These are phyloP conservation scores for Turnix velox DNA, from an alignment of 2,113 vertebrate genomes.

Conservation along the genomic window DNA sequence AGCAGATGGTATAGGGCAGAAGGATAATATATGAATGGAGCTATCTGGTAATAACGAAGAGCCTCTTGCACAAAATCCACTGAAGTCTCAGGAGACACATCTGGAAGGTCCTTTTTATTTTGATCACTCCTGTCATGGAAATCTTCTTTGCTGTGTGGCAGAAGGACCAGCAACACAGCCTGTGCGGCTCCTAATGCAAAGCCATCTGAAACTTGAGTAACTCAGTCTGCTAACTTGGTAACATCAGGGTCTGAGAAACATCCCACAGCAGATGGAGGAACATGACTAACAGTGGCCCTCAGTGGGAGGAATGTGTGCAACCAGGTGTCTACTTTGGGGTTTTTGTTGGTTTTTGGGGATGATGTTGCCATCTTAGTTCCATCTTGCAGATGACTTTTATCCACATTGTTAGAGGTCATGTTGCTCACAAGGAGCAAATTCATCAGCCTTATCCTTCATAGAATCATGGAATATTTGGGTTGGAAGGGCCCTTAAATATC, in stretches of 20 bases:
- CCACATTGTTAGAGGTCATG: accelerated
- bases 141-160: not conserved
- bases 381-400: not conserved
- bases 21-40: not conserved
- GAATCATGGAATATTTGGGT: too few species aligned
- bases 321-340: not conserved
- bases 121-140: not conserved
- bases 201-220: too few species aligned
- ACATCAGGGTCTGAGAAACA: not conserved
- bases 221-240: not conserved
- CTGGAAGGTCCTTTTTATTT: not conserved
- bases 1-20: accelerated
- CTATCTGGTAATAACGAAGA: not conserved
- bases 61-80: not conserved
- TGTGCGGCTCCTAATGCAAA: not conserved
- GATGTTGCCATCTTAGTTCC: not conserved
- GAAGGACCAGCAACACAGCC: not conserved
- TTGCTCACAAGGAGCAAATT: not conserved
- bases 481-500: too few species aligned
- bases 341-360: not conserved
- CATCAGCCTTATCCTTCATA: not conserved
- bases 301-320: accelerated
- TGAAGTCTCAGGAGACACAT: not conserved
- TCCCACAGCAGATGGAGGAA: not conserved
- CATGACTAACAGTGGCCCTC: accelerated